Base-by-base conservation (phyloP, 1,140 invertebrate species). In the Melitaea cinxia region DNA sequence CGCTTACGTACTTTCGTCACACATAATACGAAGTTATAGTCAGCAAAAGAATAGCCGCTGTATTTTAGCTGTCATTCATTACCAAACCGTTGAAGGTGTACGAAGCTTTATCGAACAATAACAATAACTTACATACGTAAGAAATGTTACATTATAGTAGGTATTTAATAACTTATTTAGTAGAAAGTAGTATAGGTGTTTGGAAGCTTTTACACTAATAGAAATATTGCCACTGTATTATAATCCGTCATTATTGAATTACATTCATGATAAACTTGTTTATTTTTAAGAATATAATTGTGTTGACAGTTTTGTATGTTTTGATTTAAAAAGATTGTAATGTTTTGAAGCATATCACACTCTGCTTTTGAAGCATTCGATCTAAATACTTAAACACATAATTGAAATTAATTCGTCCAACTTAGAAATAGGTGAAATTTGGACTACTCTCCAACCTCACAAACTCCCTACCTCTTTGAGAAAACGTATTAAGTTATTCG, bases 61-160 rank as follows among this genome's bases (percentile, higher is more conserved):
- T 12, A 35, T 54, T 37, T 30, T 64, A 64, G 54, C 30, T 65
- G 7, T 52, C 50, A 57, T 28, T 57, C 62, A 56, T 26, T 49
- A 57, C 23, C 1, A 14, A 42, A 56, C 56, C 49, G 49, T 55
- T 49, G 53, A 67, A 62, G 59, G 70, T 78, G 68, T 73, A 80
- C 66, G 73, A 87, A 89, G 86, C 84, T 89, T 89, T 89, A 89
- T 78, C 69, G 75, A 82, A 84, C 72, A 66, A 73, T 83, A 84
- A 88, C 85, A 88, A 89, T 89, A 89, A 88, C 68, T 83, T 82
- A 81, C 77, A 85, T 89, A 85, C 86, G 84, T 88, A 88, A 83
- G 83, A 73, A 72, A 74, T 74, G 55, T 68, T 73, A 73, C 67
- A 76, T 69, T 77, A 66, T 61, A 58, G 72, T 77, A 75, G 78